Evolutionary conservation across 2,888 invertebrate genomes (phyloP), one percentile per base, ranked within the genome.

Genomic region (Sesia bembeciformis): DNA sequence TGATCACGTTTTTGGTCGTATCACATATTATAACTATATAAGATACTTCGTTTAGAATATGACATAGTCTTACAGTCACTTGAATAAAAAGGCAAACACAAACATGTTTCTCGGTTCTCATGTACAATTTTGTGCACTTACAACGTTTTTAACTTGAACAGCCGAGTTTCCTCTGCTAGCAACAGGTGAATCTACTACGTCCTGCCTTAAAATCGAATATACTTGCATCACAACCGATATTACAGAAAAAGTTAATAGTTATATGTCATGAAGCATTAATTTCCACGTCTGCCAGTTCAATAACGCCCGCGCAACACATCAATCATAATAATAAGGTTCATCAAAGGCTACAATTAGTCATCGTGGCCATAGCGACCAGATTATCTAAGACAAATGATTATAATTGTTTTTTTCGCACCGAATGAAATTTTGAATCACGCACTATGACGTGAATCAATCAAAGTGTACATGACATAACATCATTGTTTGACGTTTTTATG

Each of bases 381-480:
- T 54, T 54, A 53, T 55, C 51, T 54, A 52, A 54, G 53, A 54
- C 54, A 54, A 54, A 57, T 55, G 52, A 46, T 51, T 49, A 39
- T 56, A 49, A 42, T 49, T 5, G 51, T 54, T 55, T 57, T 54
- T 57, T 53, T 56, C 8, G 40, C 52, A 54, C 39, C 40, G 51
- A 52, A 56, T 51, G 49, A 57, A 57, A 53, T 46, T 46, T 43
- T 52, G 43, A 57, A 55, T 57, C 55, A 57, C 6, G 58, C 57
- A 63, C 63, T 67, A 72, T 73, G 78, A 73, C 74, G 74, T 67
- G 72, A 72, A 83, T 82, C 76, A 84, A 83, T 84, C 79, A 82
- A 75, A 69, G 67, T 70, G 78, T 62, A 71, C 69, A 74, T 85
- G 84, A 85, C 84, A 84, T 84, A 84, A 86, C 78, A 80, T 76